phyloP scores from a whole-genome alignment of 2,113 vertebrate genomes.

The Amphiprion ocellaris region DNA sequence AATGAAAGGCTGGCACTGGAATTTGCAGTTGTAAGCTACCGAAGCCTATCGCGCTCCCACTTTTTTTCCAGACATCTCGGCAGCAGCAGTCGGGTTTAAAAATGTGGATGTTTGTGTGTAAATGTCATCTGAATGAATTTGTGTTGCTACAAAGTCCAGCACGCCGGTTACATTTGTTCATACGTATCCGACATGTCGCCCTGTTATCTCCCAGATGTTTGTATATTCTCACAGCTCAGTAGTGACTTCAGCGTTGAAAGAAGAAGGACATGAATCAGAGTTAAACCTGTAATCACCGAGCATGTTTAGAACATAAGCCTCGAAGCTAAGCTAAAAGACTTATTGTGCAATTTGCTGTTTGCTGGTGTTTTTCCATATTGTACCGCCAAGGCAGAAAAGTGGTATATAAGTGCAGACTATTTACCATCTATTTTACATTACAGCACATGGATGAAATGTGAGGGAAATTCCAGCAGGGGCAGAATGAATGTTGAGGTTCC shows the following conservation, averaged over 20 bases:
- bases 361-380: not conserved
- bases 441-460: constrained; percentile 24
- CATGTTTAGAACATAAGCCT: not conserved
- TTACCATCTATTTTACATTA: constrained; percentile 19
- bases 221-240: constrained; percentile 7
- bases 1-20: constrained; percentile 40
- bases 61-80: not conserved
- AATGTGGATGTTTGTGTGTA: constrained; percentile 30
- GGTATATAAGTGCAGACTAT: no score
- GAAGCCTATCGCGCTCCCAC: not conserved
- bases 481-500: constrained; percentile 44
- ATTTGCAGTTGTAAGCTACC: constrained; percentile 34
- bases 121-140: constrained; percentile 4
- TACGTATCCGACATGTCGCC: not conserved
- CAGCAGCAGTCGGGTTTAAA: constrained; percentile 19
- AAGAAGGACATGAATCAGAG: constrained; percentile 4
- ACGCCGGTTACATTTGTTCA: constrained; percentile 8
- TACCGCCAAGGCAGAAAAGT: no score
- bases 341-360: constrained; percentile 13
- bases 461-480: constrained; percentile 52
- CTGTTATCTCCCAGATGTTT: constrained; percentile 20
- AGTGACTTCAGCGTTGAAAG: constrained; percentile 10
- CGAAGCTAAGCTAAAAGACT: not conserved
- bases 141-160: constrained; percentile 4
- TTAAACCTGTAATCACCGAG: constrained; percentile 29